Evolutionary conservation across 2,888 invertebrate species (phyloP).

Genomic region (Drosophila dives): DNA sequence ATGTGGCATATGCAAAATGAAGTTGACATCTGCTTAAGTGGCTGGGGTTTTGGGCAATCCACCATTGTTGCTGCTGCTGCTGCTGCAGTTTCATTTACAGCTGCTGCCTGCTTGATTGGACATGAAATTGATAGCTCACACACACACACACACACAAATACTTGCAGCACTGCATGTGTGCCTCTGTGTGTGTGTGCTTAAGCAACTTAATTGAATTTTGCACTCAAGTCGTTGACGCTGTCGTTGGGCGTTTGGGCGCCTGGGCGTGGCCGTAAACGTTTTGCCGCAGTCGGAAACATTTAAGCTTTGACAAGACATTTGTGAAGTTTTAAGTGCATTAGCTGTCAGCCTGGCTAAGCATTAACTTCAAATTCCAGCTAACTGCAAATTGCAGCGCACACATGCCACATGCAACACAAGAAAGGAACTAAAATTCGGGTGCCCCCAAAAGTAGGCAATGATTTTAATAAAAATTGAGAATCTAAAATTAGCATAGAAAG

Average conservation of each 20-base stretch:
- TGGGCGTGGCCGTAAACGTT: constrained; percentile 34
- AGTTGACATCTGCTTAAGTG: constrained; percentile 82
- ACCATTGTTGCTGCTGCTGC: constrained; percentile 43
- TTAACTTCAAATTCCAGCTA: constrained; percentile 38
- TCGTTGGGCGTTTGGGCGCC: constrained; percentile 42
- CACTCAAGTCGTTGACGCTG: constrained; percentile 73
- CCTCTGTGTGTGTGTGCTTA: constrained; percentile 56
- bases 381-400: constrained; percentile 3
- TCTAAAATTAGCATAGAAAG: background rate
- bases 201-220: constrained; percentile 82
- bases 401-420: background rate
- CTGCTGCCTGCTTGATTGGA: constrained; percentile 81
- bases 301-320: constrained; percentile 79
- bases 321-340: constrained; percentile 81
- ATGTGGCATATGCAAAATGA: constrained; percentile 76
- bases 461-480: background rate
- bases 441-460: constrained; percentile 50
- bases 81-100: constrained; percentile 62
- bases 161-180: constrained; percentile 9
- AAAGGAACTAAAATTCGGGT: constrained; percentile 18
- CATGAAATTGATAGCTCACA: constrained; percentile 83
- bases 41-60: constrained; percentile 70
- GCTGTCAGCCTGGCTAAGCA: constrained; percentile 63
- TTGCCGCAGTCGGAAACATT: constrained; percentile 63
- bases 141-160: constrained; percentile 22